Conservation (phyloP, 2,797 vertebrate genomes). For the Ctenopoma kingsleyae region DNA sequence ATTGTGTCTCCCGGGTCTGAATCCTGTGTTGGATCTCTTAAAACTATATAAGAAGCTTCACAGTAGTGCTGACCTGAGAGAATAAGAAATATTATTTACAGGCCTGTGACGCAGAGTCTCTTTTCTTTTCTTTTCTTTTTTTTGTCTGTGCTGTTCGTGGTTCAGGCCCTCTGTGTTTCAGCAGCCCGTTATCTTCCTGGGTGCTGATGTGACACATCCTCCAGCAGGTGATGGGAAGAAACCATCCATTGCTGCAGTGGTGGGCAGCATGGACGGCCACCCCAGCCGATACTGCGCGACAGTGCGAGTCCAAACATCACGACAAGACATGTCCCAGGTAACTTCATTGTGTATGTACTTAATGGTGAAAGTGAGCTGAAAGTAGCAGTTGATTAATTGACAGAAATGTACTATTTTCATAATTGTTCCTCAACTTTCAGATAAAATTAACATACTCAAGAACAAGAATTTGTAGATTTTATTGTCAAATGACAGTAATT, state of each 20-base stretch:
- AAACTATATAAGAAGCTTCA: no score
- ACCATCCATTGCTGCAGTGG: slow-evolving; percentile 96
- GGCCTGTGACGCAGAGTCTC: neutral
- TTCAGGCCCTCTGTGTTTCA: slow-evolving; percentile 96
- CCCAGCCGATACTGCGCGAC: slow-evolving; percentile 99
- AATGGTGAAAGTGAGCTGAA: neutral
- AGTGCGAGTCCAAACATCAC: slow-evolving; percentile 95
- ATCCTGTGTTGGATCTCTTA: slow-evolving; percentile 8
- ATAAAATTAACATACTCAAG: neutral
- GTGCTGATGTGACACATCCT: slow-evolving; percentile 96
- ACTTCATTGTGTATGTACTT: neutral
- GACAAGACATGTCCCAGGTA: slow-evolving; percentile 93
- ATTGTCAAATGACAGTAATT: no score
- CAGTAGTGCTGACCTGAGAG: no score
- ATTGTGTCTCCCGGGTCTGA: neutral
- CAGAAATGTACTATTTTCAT: no score
- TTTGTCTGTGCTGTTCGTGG: neutral
- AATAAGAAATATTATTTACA: neutral
- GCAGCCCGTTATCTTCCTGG: slow-evolving; percentile 97
- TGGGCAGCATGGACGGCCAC: slow-evolving; percentile 98
- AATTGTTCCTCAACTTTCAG: neutral
- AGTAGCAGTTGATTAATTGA: no score
- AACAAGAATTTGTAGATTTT: no score
- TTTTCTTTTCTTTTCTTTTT: neutral
- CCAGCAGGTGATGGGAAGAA: slow-evolving; percentile 97